A percentile compares a stretch with the other conserved stretches of the same genome.
phyloP scores from a whole-genome alignment of 2,113 vertebrate species.

The Ranitomeya imitator region DNA sequence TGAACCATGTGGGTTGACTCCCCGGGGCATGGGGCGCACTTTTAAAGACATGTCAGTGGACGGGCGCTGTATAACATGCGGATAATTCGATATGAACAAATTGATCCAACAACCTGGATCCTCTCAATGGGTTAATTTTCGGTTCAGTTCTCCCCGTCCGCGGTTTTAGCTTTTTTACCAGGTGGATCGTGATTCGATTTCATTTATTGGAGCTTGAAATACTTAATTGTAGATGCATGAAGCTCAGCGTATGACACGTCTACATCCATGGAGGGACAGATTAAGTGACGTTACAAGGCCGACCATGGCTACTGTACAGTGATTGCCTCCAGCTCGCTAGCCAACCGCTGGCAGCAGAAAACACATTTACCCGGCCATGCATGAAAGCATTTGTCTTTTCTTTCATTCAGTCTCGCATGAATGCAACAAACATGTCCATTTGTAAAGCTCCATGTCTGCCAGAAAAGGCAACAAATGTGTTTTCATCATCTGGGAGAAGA shows the following conservation, averaged over 20 bases:
- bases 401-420: conserved; percentile 41
- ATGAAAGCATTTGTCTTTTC: conserved; percentile 52
- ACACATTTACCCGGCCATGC: conserved; percentile 32
- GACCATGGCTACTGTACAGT: background rate
- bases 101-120: background rate
- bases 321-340: conserved; percentile 16
- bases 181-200: background rate
- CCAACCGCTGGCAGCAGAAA: conserved; percentile 15
- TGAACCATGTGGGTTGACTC: too few species aligned
- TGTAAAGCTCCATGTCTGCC: conserved; percentile 41
- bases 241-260: background rate
- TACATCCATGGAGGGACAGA: background rate
- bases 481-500: background rate
- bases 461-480: conserved; percentile 42
- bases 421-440: conserved; percentile 43
- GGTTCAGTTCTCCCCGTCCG: too few species aligned
- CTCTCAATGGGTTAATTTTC: background rate
- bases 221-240: background rate
- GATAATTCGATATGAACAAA: background rate
- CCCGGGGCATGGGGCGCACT: too few species aligned
- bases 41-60: too few species aligned
- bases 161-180: background rate
- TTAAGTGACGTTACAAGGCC: conserved; percentile 22
- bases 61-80: too few species aligned
- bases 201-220: background rate